These are phyloP conservation scores for Nettapus auritus DNA, from an alignment of 2,113 vertebrate genomes.

Conservation along the genomic window DNA sequence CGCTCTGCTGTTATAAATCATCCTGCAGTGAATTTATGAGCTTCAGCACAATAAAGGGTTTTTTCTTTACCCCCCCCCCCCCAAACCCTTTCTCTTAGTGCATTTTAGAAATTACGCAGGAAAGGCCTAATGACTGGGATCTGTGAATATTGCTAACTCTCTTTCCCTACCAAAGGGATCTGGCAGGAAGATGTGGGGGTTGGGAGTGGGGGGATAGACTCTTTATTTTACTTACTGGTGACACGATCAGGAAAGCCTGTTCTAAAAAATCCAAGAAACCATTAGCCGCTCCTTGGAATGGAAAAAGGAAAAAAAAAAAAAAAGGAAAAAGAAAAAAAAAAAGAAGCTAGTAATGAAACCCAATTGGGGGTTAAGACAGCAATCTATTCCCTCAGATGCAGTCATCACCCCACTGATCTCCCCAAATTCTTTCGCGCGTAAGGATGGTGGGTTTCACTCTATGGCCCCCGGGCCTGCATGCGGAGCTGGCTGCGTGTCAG, in stretches of 20 bases:
- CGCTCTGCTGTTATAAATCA: conserved; percentile 71
- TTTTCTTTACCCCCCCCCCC: conserved; percentile 14
- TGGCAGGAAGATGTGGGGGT: conserved; percentile 51
- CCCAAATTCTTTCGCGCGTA: not conserved
- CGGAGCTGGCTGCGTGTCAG: not conserved
- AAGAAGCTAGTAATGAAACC: conserved; percentile 4
- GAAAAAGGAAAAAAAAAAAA: too few species aligned
- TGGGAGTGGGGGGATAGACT: not conserved
- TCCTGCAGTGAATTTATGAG: conserved; percentile 77
- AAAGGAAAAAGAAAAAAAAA: not conserved
- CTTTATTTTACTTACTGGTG: conserved; percentile 37
- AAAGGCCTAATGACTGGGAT: conserved; percentile 45
- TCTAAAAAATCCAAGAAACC: not conserved
- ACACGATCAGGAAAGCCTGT: conserved; percentile 1
- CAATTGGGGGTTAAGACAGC: conserved; percentile 28
- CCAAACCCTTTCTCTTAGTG: not conserved
- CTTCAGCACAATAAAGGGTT: conserved; percentile 45
- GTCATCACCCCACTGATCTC: not conserved
- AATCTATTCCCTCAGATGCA: not conserved
- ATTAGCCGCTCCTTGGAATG: not conserved
- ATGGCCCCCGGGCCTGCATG: accelerated
- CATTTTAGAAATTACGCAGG: conserved; percentile 38
- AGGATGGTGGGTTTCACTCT: accelerated
- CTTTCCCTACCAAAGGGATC: conserved; percentile 36
- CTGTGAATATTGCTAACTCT: conserved; percentile 28